Percentiles rank a stretch among this genome's conserved stretches.
Evolutionary conservation across 2,797 vertebrate genomes (phyloP).

Genomic region (Chaenodraco wilsoni): DNA sequence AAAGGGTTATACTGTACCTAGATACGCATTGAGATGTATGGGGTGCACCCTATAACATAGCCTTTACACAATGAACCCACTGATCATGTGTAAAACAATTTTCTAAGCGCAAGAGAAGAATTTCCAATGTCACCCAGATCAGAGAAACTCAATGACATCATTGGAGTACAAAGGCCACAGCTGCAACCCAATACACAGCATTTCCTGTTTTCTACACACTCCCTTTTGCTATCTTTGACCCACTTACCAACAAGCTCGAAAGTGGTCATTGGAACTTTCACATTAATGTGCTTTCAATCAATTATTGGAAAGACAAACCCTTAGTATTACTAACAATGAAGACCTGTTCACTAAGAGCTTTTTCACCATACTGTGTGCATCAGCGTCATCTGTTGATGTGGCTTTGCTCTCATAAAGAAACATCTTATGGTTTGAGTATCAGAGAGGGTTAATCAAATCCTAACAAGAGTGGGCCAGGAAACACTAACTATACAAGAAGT

Average conservation of each 20-base stretch:
- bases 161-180: slow-evolving; percentile 60
- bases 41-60: neutral
- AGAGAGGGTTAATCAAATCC: neutral
- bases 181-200: slow-evolving; percentile 54
- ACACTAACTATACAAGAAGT: neutral
- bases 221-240: slow-evolving; percentile 5
- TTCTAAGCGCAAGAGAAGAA: slow-evolving; percentile 7
- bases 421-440: neutral
- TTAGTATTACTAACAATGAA: neutral
- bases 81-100: slow-evolving; percentile 15
- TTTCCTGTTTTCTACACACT: slow-evolving; percentile 33
- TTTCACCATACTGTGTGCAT: neutral
- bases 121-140: slow-evolving; percentile 51
- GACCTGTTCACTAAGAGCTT: neutral
- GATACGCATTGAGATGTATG: neutral
- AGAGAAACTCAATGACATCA: slow-evolving; percentile 54
- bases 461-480: neutral
- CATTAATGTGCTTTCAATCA: slow-evolving; percentile 16
- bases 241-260: neutral
- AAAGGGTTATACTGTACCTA: neutral
- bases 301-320: neutral
- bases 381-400: neutral
- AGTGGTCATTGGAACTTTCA: slow-evolving; percentile 18
- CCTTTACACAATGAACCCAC: neutral
- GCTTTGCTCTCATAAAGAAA: neutral